These are phyloP conservation scores for Psilopogon haemacephalus DNA, from an alignment of 2,113 vertebrate genomes.

Conservation along the genomic window DNA sequence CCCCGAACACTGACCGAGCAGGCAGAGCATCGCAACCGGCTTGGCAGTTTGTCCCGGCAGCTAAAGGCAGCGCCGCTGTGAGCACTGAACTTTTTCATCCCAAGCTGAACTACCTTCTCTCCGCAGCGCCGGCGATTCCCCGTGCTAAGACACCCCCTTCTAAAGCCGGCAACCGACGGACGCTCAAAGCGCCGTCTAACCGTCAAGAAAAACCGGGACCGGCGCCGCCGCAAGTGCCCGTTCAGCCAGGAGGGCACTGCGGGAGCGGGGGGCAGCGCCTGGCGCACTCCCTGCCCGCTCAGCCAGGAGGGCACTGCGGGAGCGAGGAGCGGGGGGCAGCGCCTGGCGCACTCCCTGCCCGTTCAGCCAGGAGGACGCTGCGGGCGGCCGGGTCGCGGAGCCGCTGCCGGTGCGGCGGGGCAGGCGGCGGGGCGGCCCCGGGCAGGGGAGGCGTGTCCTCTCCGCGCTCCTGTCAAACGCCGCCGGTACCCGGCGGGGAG, in stretches of 20 bases:
- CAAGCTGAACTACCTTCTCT: neutral
- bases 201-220: no score
- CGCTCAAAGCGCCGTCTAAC: accelerated
- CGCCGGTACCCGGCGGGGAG: neutral
- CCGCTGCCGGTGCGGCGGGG: neutral
- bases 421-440: neutral
- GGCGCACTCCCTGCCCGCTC: neutral
- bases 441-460: constrained; percentile 15
- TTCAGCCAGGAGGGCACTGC: no score
- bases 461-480: constrained; percentile 38
- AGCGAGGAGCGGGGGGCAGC: neutral
- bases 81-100: neutral
- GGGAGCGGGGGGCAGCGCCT: neutral
- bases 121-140: accelerated
- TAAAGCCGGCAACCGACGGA: accelerated
- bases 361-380: neutral
- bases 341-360: neutral
- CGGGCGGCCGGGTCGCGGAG: neutral
- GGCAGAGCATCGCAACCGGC: neutral
- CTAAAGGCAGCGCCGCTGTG: neutral
- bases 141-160: accelerated
- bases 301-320: neutral
- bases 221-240: no score
- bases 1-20: neutral
- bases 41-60: neutral